Conservation (phyloP, 2,113 vertebrate species). For the Limanda limanda region DNA sequence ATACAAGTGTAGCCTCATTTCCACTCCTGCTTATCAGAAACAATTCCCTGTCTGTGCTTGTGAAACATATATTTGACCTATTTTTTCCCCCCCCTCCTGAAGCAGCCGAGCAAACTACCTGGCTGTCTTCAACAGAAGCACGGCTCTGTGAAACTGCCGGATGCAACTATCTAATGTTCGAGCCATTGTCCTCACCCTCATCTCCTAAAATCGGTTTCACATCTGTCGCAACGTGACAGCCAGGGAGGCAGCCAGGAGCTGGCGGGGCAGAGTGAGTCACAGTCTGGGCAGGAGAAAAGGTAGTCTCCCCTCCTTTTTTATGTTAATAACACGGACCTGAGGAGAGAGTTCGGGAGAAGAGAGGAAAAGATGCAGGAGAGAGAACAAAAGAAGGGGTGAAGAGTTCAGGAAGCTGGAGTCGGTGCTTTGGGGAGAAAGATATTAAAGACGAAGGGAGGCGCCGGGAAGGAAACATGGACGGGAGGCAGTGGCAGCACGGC, state of each 20-base stretch:
- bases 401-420: conserved; percentile 69
- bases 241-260: conserved; percentile 61
- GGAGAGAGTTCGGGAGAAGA: conserved; percentile 42
- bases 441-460: conserved; percentile 72
- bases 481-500: conserved; percentile 24
- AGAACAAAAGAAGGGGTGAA: conserved; percentile 68
- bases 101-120: conserved; percentile 33
- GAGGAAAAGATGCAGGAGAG: conserved; percentile 36
- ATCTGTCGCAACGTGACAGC: conserved; percentile 65
- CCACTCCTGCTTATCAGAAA: conserved; percentile 21
- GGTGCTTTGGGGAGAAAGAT: conserved; percentile 69
- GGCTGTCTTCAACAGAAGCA: conserved; percentile 15
- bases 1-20: conserved; percentile 10
- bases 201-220: conserved; percentile 65
- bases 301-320: conserved; percentile 56
- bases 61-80: conserved; percentile 59
- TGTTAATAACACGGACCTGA: conserved; percentile 65
- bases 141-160: conserved; percentile 27
- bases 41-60: conserved; percentile 22
- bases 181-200: conserved; percentile 51
- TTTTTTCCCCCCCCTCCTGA: conserved; percentile 45
- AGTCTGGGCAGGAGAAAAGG: conserved; percentile 47
- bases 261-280: conserved; percentile 63
- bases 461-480: conserved; percentile 47
- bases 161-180: conserved; percentile 34